Evolutionary conservation across 2,113 vertebrate species (phyloP), one percentile per base, ranked within the genome.

Genomic region (Tetrao urogallus): DNA sequence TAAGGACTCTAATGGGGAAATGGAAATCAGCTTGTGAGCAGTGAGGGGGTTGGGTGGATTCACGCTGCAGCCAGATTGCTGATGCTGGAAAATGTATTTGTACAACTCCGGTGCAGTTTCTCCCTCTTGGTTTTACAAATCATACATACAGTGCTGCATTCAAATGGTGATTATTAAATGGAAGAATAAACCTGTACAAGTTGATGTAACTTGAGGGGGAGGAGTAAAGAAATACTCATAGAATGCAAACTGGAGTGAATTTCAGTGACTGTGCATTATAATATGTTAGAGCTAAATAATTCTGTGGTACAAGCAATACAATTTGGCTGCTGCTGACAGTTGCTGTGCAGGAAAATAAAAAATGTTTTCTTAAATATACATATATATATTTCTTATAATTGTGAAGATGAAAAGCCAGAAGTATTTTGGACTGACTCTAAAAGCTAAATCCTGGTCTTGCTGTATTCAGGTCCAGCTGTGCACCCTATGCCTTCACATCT

Each of bases 271-370:
- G 63, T 79, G 67, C 58, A 45, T 56, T 45, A 1, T 42, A 22
- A 28, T 45, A 61, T 36, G 34, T 52, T 56, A 58, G 24, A 88
- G 71, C 38, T 86, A 75, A 91, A 52, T 64, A 56, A 76, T 88
- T 80, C 48, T 80, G 28, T 43, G 56, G 36, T 48, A 82, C 45
- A 76, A 92, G 22, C 66, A 79, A 1, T 65, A 92, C 79, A 32
- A 66, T 88, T 70, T 91, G 91, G 73, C 82, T 88, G 70, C 70
- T 82, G 76, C 73, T 43, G 60, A 73, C 52, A 91, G 61, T 74
- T 90, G 75, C 84, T 72, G 85, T 92, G 94, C 82, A 92, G 54
- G 78, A 94, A 94, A 96, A 94, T 63, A 92, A 94, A 84, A 24
- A 21, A 71, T 82, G 67, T 58, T 81, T 32, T 77, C 54, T 71